Conservation (phyloP, 2,113 vertebrate genomes). For the Sminthopsis crassicaudata region DNA sequence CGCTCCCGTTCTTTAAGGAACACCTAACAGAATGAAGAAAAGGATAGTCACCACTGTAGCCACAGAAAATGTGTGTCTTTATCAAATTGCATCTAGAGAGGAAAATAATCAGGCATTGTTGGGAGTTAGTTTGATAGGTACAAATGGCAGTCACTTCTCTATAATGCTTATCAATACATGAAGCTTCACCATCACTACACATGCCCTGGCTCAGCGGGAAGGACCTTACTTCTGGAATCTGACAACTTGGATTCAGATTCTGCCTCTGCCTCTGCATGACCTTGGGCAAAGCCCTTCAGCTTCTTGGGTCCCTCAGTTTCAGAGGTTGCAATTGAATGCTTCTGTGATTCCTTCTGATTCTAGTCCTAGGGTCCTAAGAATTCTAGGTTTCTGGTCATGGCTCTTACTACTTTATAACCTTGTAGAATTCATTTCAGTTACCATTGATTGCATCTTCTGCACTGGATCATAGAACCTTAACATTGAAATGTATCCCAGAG, state of each 20-base stretch:
- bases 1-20: slow-evolving; percentile 94
- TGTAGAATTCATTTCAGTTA: not conserved
- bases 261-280: not conserved
- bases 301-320: not conserved
- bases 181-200: not conserved
- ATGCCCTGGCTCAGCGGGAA: not conserved
- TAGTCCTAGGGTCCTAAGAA: not conserved
- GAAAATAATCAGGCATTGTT: not conserved
- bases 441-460: not conserved
- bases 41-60: not conserved
- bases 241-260: not conserved
- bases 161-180: not conserved
- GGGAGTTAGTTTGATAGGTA: not conserved
- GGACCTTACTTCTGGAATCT: not conserved
- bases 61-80: not conserved
- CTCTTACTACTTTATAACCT: not conserved
- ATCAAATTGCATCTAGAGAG: slow-evolving; percentile 17
- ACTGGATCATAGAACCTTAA: not conserved
- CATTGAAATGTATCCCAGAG: not conserved
- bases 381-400: not conserved
- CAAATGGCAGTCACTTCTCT: not conserved
- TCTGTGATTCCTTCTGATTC: not conserved
- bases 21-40: slow-evolving; percentile 84
- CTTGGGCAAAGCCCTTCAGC: not conserved
- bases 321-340: not conserved